A percentile compares a stretch with the other conserved stretches of the same genome.
Conservation (phyloP, 2,113 vertebrate genomes). For the Rhombomys opimus region DNA sequence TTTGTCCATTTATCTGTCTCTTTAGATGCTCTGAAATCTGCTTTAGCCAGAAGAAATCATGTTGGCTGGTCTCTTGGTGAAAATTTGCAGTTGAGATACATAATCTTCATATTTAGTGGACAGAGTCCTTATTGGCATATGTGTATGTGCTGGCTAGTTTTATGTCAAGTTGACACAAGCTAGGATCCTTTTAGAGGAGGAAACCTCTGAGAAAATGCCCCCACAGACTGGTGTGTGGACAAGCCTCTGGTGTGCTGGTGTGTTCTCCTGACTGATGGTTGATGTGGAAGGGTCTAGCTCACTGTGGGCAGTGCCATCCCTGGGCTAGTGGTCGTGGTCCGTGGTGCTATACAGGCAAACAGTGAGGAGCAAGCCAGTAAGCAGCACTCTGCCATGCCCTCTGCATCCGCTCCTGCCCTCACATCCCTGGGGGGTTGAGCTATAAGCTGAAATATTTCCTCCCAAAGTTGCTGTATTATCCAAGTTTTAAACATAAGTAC, state of each 20-base stretch:
- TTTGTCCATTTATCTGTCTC: not conserved
- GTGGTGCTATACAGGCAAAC: not conserved
- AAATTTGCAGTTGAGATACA: not conserved
- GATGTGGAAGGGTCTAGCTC: not conserved
- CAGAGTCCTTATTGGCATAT: not conserved
- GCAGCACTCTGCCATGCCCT: not conserved
- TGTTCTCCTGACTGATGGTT: not conserved
- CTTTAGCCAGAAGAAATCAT: not conserved
- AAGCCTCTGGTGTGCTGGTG: not conserved
- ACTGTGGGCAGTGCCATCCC: not conserved
- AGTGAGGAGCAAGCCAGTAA: not conserved
- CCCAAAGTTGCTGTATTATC: not conserved
- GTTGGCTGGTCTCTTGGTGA: not conserved
- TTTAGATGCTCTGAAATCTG: not conserved
- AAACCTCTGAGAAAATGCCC: not conserved
- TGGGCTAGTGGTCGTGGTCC: not conserved
- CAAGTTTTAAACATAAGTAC: conserved; percentile 1
- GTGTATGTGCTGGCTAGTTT: not conserved
- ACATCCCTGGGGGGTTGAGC: not conserved
- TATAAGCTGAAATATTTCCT: not conserved
- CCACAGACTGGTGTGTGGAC: not conserved
- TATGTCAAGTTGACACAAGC: not conserved
- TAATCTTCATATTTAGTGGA: not conserved
- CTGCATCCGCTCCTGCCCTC: not conserved
- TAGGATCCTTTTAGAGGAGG: not conserved